These are phyloP conservation scores for Galeopterus variegatus DNA, from an alignment of 2,113 vertebrate genomes.

Conservation along the genomic window DNA sequence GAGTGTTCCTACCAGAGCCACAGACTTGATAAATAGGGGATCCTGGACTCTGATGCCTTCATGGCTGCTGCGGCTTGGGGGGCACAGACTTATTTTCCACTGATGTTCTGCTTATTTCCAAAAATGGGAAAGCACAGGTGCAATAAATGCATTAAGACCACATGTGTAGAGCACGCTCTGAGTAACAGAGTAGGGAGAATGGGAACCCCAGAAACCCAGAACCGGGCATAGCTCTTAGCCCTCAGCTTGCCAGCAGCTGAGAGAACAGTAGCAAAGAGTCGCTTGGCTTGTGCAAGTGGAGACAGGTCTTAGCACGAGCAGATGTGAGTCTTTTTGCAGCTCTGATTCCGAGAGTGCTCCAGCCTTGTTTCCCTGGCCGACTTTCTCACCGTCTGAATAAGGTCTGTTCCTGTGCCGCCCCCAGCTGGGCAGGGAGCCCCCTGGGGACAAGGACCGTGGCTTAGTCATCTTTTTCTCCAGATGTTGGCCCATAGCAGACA, in stretches of 20 bases:
- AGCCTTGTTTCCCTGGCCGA: rapidly evolving
- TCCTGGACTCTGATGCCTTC: background rate
- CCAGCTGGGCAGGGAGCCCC: no score
- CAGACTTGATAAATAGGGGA: background rate
- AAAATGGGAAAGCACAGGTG: background rate
- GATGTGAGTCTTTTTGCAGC: background rate
- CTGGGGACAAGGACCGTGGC: background rate
- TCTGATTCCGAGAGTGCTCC: background rate
- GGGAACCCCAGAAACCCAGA: background rate
- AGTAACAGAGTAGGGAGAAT: background rate
- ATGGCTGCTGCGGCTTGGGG: background rate
- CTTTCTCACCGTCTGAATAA: background rate
- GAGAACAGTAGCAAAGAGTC: background rate
- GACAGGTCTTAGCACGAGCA: background rate
- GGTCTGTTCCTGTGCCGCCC: no score
- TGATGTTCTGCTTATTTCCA: background rate
- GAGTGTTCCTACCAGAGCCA: background rate
- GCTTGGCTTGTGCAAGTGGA: background rate
- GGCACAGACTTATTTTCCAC: background rate
- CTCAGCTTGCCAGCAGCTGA: background rate
- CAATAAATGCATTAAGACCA: background rate
- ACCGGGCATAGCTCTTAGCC: background rate
- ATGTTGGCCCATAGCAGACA: no score
- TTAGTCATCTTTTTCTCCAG: background rate
- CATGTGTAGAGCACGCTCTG: background rate